Evolutionary conservation across 2,888 invertebrate genomes (phyloP), one percentile per base, ranked within the genome.

Genomic region (Oligia fasciuncula): DNA sequence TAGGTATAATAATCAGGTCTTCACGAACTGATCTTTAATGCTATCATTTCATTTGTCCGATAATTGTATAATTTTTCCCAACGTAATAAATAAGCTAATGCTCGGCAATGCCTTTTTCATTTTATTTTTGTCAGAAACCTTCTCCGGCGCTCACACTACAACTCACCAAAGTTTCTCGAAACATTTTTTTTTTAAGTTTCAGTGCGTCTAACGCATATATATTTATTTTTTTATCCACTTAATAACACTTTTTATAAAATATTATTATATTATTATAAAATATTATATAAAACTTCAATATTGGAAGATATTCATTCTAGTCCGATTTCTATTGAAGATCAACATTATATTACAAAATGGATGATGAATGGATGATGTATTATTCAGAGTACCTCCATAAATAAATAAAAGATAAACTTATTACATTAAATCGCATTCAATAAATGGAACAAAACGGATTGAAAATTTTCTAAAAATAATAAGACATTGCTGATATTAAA

Each of bases 201-300:
- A 49, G 49, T 2, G 49, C 13, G 13, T 13, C 49, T 49, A 49
- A 49, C 3, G 13, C 46, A 46, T 49, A 49, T 13, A 11, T 46
- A 46, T 43, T 9, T 43, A 43, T 29, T 29, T 29, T 9, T 0
- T 23, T 23, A 14, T 69, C 0, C 8, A 29, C 19, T 13, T 11
- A 74, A 29, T 23, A 17, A 49, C 17, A 29, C 23, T 43, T 8
- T 81, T 72, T n/a, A 19, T n/a, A 57, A 49, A 65, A 35, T n/a
- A 23, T 3, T 14, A 9, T n/a, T n/a, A n/a, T n/a, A n/a, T n/a
- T n/a, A n/a, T 72, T n/a, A 19, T n/a, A 57, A 49, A 65, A 35
- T n/a, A 23, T 3, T 14, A 9, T n/a, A n/a, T n/a, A n/a, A n/a
- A 17, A 19, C 63, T 65, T 81, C 9, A 49, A 81, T 43, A 75